Base-by-base conservation (phyloP, 37 sponge, comb jelly and placozoan genomes). In the Axinella damicornis region DNA sequence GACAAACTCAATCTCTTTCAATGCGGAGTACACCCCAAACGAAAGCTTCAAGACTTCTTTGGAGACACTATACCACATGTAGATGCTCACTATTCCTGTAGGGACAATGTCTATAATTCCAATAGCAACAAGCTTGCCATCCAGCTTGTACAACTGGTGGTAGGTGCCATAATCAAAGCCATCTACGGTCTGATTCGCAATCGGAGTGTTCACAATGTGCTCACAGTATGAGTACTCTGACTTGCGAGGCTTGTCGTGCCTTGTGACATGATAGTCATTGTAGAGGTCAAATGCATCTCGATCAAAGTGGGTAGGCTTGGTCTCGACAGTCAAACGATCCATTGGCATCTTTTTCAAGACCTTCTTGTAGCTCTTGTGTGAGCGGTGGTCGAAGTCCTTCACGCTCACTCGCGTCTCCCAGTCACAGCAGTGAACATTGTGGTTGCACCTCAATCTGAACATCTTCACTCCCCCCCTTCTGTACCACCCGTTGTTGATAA, bases 401-500 rank as follows among this genome's bases (percentile, higher is more conserved):
- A 90, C 89, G 13, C 28, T 56, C 17, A 97, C 97, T n/a, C 95
- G 58, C 1, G 95, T 93, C 74, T 94, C 97, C 92, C 93, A 91
- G 78, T 94, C 95, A 63, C 82, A 69, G 62, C 95, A 94, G 27
- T 82, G 74, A 27, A 82, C 67, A 55, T 53, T 73, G 75, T 97
- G 97, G 32, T 89, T 90, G 53, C 64, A 39, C 9, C 88, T 71
- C 31, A 85, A 83, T 12, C 91, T 85, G 64, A 87, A 97, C 93
- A 97, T 86, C 83, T 94, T 91, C n/a, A 94, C 94, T 5, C 93
- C 97, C 21, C 97, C 97, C 80, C 97, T 78, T 19, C 97, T 60
- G 41, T 94, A 97, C 97, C 97, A 97, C 37, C 97, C 97, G 41
- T 79, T 74, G 78, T 90, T 78, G 34, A 94, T 75, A 12, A 97